These are phyloP conservation scores for Tyrophagus putrescentiae DNA, from an alignment of 1,140 invertebrate species.

Conservation along the genomic window DNA sequence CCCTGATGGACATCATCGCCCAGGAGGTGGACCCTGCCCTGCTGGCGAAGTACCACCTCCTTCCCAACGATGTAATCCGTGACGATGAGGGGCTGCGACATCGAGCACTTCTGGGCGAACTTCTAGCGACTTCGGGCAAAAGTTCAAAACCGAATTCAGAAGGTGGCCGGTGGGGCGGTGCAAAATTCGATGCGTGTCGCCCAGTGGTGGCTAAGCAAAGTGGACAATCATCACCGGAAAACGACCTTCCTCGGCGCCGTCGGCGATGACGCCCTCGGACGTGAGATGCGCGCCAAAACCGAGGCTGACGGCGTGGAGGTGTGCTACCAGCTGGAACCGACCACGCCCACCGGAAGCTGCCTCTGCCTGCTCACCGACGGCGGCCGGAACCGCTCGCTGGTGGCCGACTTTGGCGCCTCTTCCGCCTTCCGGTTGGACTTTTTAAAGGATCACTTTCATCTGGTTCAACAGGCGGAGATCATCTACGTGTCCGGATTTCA, in stretches of 20 bases:
- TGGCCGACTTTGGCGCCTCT: constrained; percentile 85
- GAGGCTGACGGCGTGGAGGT: constrained; percentile 65
- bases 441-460: constrained; percentile 68
- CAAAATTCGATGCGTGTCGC: constrained; percentile 2
- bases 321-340: constrained; percentile 59
- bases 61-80: constrained; percentile 60
- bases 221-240: too few species aligned
- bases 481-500: neutral
- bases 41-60: constrained; percentile 49
- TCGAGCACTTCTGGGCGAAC: constrained; percentile 48
- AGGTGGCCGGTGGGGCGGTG: neutral
- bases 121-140: constrained; percentile 53
- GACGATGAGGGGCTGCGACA: constrained; percentile 82
- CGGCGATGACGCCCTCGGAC: constrained; percentile 72
- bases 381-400: constrained; percentile 66
- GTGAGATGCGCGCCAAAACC: constrained; percentile 66
- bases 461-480: constrained; percentile 33
- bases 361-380: constrained; percentile 58
- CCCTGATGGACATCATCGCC: constrained; percentile 82
- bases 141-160: constrained; percentile 43
- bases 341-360: constrained; percentile 68
- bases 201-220: neutral
- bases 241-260: constrained; percentile 74
- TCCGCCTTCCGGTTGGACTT: too few species aligned
- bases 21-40: constrained; percentile 57